Percentiles rank a stretch among this genome's conserved stretches.
Conservation (phyloP, 2,797 vertebrate genomes). For the Oreochromis grahami region DNA sequence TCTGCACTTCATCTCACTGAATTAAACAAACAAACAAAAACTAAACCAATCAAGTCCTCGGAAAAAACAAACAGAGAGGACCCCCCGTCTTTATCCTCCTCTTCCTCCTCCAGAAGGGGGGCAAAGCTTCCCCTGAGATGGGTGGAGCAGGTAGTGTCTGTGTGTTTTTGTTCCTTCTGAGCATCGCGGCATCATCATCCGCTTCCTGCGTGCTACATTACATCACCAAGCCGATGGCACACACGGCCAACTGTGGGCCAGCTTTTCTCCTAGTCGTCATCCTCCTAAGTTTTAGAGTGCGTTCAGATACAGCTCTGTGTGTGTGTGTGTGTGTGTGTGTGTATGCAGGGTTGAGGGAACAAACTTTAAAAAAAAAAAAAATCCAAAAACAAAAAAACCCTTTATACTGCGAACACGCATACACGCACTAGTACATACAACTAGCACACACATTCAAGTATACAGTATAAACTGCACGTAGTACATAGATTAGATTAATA, state of each 20-base stretch:
- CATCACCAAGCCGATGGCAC: background rate
- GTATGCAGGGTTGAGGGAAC: constrained; percentile 42
- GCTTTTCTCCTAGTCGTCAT: background rate
- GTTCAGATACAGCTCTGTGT: constrained; percentile 11
- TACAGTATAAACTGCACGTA: constrained; percentile 52
- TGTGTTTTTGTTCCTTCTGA: constrained; percentile 3
- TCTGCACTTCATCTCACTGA: constrained; percentile 67
- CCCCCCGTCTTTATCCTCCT: background rate
- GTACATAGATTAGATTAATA: constrained; percentile 52
- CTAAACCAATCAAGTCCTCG: constrained; percentile 48
- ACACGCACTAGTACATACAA: background rate
- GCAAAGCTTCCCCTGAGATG: constrained; percentile 58
- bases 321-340: background rate
- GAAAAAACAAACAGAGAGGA: constrained; percentile 40
- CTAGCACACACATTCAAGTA: constrained; percentile 62
- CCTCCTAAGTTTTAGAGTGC: background rate
- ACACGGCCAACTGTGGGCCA: background rate
- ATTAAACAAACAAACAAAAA: constrained; percentile 13
- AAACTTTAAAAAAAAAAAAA: constrained; percentile 17
- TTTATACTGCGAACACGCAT: background rate
- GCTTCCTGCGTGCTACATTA: constrained; percentile 39
- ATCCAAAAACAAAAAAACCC: background rate
- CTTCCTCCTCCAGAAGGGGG: constrained; percentile 17
- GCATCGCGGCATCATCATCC: background rate
- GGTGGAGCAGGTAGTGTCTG: constrained; percentile 54